These are phyloP conservation scores for Caradrina clavipalpis DNA, from an alignment of 2,888 invertebrate genomes.

Conservation along the genomic window DNA sequence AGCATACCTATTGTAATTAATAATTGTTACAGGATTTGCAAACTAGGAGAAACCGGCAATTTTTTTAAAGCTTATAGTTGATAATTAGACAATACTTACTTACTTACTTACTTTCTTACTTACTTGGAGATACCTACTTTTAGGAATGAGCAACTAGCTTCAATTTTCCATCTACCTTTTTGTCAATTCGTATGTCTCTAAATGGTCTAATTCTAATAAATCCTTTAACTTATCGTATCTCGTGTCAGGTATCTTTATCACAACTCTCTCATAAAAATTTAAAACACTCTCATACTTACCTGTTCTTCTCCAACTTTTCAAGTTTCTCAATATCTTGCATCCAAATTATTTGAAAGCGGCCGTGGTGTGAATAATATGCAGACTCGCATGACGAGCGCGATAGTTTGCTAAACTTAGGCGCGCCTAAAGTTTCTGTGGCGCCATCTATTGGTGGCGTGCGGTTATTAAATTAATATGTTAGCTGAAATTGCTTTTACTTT, in stretches of 20 bases:
- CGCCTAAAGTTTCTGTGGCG: slow-evolving; percentile 30
- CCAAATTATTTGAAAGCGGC: slow-evolving; percentile 52
- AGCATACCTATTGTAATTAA: too few species aligned
- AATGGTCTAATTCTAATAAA: too few species aligned
- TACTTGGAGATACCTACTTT: too few species aligned
- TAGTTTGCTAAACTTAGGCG: slow-evolving; percentile 36
- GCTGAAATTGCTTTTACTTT: slow-evolving; percentile 14
- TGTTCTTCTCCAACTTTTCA: slow-evolving; percentile 14
- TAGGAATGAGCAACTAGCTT: too few species aligned
- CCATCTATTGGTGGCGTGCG: slow-evolving; percentile 40
- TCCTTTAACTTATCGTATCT: not conserved
- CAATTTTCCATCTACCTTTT: too few species aligned
- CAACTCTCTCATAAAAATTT: not conserved
- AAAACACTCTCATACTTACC: slow-evolving; percentile 3
- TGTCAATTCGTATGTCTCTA: too few species aligned
- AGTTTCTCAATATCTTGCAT: slow-evolving; percentile 39
- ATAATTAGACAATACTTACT: not conserved
- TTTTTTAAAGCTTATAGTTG: too few species aligned
- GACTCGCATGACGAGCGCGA: slow-evolving; percentile 15
- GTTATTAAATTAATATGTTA: slow-evolving; percentile 40
- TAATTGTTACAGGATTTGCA: too few species aligned
- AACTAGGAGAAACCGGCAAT: too few species aligned
- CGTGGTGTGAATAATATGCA: slow-evolving; percentile 54
- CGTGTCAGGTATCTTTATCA: not conserved
- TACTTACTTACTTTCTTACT: too few species aligned